These are phyloP conservation scores for Otolemur crassicaudatus DNA, from an alignment of 2,797 vertebrate genomes.

Conservation along the genomic window DNA sequence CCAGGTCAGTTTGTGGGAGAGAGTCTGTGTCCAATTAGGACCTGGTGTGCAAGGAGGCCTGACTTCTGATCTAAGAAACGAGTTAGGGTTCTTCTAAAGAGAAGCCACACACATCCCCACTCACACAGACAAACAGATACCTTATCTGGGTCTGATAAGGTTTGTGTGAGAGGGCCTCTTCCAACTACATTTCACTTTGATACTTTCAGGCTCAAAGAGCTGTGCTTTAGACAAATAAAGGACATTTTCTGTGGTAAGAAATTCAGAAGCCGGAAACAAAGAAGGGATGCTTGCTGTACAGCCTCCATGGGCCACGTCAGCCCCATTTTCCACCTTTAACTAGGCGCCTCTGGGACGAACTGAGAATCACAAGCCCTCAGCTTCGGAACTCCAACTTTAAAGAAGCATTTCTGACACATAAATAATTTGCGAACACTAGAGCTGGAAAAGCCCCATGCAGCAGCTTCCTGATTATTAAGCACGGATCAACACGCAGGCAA, in stretches of 20 bases:
- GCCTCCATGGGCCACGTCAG: not conserved
- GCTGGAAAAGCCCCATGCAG: slow-evolving; percentile 46
- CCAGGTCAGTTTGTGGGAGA: slow-evolving; percentile 59
- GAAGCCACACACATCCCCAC: not conserved
- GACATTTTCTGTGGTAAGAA: not conserved
- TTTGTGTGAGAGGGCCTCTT: not conserved
- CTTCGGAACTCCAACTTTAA: slow-evolving; percentile 52
- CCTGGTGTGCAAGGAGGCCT: slow-evolving; percentile 46
- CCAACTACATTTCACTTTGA: not conserved
- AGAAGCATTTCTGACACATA: slow-evolving; percentile 69
- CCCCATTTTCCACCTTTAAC: not conserved
- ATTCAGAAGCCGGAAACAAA: slow-evolving; percentile 29
- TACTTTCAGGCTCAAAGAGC: not conserved
- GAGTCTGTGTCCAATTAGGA: slow-evolving; percentile 79
- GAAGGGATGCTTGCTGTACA: accelerated
- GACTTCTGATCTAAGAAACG: slow-evolving; percentile 56
- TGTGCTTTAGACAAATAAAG: not conserved
- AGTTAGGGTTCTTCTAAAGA: slow-evolving; percentile 50
- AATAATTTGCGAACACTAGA: slow-evolving; percentile 71
- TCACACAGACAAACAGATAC: not conserved
- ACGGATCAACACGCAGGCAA: slow-evolving; percentile 18
- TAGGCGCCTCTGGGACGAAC: not conserved
- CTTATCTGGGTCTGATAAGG: not conserved
- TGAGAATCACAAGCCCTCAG: not conserved
- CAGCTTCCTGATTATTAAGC: slow-evolving; percentile 60